Percentiles rank a stretch among this genome's conserved stretches.
Conservation (phyloP, 2,888 invertebrate genomes). For the Phytoseiulus persimilis region DNA sequence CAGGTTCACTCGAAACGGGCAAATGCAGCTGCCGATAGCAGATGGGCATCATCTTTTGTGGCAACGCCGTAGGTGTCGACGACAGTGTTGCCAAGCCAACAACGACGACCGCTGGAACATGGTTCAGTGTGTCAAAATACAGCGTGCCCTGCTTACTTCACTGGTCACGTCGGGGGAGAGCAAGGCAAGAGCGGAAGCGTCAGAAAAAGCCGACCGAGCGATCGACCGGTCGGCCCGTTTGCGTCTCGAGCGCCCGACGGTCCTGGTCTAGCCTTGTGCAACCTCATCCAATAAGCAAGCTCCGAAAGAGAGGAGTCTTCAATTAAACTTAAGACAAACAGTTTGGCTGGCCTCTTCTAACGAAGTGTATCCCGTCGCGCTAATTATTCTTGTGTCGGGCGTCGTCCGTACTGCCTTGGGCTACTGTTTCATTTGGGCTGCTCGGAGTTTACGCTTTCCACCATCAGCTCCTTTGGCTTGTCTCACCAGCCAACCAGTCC, state of each 20-base stretch:
- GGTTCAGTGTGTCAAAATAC: not conserved
- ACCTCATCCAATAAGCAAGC: conserved; percentile 5
- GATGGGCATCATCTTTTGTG: not conserved
- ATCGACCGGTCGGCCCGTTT: not conserved
- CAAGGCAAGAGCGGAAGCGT: not conserved
- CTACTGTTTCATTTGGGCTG: conserved; percentile 5
- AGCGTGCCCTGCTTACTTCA: not conserved
- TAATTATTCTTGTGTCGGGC: not conserved
- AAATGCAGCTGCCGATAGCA: not conserved
- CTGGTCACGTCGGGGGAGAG: not conserved
- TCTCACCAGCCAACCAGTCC: not conserved
- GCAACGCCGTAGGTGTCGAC: not conserved
- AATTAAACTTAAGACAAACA: conserved; percentile 5
- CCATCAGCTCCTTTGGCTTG: not conserved
- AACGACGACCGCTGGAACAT: not conserved
- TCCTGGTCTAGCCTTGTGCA: not conserved
- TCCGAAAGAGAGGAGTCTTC: not conserved
- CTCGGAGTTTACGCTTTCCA: not conserved
- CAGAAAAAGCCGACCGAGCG: not conserved
- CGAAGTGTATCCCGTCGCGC: not conserved
- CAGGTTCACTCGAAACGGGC: not conserved
- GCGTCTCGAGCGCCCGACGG: not conserved
- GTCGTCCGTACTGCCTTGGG: not conserved
- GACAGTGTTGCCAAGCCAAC: not conserved
- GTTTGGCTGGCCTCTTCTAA: not conserved